phyloP scores from a whole-genome alignment of 2,888 invertebrate species.

The Cephus spinipes region DNA sequence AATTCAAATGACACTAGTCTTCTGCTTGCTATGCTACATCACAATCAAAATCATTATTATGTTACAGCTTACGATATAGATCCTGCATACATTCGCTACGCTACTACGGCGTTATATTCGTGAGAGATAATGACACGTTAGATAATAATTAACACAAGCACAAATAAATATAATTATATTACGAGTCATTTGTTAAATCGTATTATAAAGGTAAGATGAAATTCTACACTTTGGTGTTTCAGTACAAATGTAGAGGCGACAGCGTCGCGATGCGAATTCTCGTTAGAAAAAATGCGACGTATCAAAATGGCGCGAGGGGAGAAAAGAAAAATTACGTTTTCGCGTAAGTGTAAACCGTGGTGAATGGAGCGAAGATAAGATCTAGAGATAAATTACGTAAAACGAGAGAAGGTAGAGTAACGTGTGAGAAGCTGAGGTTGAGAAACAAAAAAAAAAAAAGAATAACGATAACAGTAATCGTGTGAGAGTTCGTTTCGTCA shows the following conservation, averaged over 20 bases:
- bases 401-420: not conserved
- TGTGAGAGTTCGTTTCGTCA: conserved; percentile 26
- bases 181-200: conserved; percentile 39
- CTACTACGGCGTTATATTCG: not conserved
- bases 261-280: not conserved
- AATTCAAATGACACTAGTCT: conserved; percentile 23
- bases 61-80: conserved; percentile 11
- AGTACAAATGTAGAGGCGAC: not conserved
- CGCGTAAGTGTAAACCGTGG: not conserved
- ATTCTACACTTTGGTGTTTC: conserved; percentile 50
- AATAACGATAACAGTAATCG: conserved; percentile 1
- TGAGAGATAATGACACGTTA: conserved; percentile 14
- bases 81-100: conserved; percentile 2
- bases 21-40: conserved; percentile 38
- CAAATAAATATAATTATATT: conserved; percentile 51
- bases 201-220: conserved; percentile 27
- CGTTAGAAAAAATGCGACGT: not conserved
- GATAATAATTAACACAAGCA: conserved; percentile 34
- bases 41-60: conserved; percentile 40
- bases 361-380: not conserved
- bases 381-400: not conserved
- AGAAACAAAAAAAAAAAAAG: conserved; percentile 22
- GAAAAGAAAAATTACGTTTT: not conserved
- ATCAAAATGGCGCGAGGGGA: not conserved
- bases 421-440: conserved; percentile 23